phyloP scores from a whole-genome alignment of 2,888 invertebrate genomes.

The Smittia sp. region DNA sequence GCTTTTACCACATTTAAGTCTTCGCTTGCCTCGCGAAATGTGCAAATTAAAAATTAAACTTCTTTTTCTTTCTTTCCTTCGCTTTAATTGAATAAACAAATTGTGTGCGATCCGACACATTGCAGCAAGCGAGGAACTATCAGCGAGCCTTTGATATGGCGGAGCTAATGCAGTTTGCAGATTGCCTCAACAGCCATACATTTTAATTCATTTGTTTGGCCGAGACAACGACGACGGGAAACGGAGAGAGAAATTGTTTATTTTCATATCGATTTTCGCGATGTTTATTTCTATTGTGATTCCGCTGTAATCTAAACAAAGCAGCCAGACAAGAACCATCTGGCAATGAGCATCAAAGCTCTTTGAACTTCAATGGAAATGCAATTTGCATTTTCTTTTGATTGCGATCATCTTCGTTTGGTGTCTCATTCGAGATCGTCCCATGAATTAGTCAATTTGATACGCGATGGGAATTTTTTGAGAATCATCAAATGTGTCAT shows the following conservation, averaged over 20 bases:
- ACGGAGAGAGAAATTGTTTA: slow-evolving; percentile 1
- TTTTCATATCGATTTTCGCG: slow-evolving; percentile 2
- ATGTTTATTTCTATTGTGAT: slow-evolving; percentile 8
- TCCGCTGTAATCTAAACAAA: background rate
- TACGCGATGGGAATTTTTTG: background rate
- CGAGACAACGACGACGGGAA: background rate
- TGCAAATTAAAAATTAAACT: slow-evolving; percentile 38
- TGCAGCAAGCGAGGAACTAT: slow-evolving; percentile 8
- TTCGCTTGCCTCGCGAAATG: slow-evolving; percentile 28
- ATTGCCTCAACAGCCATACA: background rate
- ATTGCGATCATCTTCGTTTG: background rate
- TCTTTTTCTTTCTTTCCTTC: slow-evolving; percentile 6
- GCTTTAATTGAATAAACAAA: slow-evolving; percentile 39
- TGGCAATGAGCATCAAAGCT: slow-evolving; percentile 2
- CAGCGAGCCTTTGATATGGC: slow-evolving; percentile 8
- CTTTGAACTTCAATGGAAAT: background rate
- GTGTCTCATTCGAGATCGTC: background rate
- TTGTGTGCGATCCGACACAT: slow-evolving; percentile 29
- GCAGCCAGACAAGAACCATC: background rate
- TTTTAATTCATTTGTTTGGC: slow-evolving; percentile 33
- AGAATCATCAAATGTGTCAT: background rate
- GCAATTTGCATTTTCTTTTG: background rate
- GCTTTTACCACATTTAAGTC: background rate
- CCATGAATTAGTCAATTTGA: background rate
- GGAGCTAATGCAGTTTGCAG: slow-evolving; percentile 2